Evolutionary conservation across 37 sponge, comb jelly and placozoan genomes (phyloP).

Genomic region (Oopsacas minuta): DNA sequence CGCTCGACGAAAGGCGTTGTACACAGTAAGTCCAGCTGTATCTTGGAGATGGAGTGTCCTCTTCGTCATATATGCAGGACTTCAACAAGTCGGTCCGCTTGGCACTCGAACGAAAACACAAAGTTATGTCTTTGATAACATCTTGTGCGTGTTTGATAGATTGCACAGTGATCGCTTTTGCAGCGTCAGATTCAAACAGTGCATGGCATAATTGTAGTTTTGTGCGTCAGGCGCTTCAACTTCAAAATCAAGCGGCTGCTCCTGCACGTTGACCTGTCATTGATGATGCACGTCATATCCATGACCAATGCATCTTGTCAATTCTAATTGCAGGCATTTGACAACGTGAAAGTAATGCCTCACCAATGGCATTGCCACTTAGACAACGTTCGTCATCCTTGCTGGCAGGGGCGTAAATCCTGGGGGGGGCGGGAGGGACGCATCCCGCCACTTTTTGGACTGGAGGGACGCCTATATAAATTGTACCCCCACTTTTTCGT

Average conservation of each 20-base stretch:
- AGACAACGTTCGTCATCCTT: constrained; percentile 11
- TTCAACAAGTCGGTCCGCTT: constrained; percentile 21
- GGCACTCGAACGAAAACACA: not conserved
- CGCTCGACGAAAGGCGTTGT: constrained; percentile 28
- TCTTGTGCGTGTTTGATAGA: constrained; percentile 20
- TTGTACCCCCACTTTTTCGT: no score
- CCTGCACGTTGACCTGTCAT: constrained; percentile 17
- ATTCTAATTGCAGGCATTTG: constrained; percentile 10
- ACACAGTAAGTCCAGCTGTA: constrained; percentile 13
- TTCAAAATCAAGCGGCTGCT: constrained; percentile 22
- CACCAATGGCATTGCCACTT: constrained; percentile 21
- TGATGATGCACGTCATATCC: constrained; percentile 28
- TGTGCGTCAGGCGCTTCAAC: constrained; percentile 21
- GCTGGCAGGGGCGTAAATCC: constrained; percentile 7
- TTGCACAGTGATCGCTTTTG: not conserved
- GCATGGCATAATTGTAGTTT: constrained; percentile 24
- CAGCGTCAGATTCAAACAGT: constrained; percentile 23
- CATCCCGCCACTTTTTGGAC: no score
- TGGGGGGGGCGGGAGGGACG: no score
- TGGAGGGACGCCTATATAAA: no score
- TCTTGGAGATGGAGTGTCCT: constrained; percentile 23
- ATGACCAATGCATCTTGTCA: constrained; percentile 23
- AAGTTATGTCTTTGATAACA: constrained; percentile 22
- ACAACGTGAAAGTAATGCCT: constrained; percentile 19
- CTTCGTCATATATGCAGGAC: constrained; percentile 6